phyloP scores from a whole-genome alignment of 2,113 vertebrate genomes.

The Pachypanchax playfairii region DNA sequence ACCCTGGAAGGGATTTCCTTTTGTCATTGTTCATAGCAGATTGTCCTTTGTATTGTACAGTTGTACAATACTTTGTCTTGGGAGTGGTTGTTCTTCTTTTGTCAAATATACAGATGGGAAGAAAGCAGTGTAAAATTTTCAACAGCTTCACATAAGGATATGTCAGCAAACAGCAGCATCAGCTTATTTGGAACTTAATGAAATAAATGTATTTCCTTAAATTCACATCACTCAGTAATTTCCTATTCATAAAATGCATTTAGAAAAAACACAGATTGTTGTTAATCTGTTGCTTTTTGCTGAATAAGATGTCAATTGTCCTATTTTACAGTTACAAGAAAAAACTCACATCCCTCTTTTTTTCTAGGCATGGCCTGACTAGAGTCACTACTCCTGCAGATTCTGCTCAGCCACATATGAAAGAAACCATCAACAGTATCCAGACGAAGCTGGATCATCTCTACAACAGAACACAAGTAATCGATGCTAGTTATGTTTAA shows the following conservation, averaged over 20 bases:
- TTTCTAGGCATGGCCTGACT: slow-evolving; percentile 58
- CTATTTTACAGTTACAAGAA: neutral
- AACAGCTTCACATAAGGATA: neutral
- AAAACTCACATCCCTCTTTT: neutral
- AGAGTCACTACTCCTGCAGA: slow-evolving; percentile 83
- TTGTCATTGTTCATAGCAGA: slow-evolving; percentile 9
- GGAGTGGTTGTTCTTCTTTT: slow-evolving; percentile 3
- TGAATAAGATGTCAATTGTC: neutral
- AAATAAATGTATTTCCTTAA: neutral
- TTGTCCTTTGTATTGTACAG: too few species aligned
- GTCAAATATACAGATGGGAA: neutral
- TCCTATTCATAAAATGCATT: neutral
- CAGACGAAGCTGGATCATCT: slow-evolving; percentile 89
- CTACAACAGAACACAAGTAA: slow-evolving; percentile 84
- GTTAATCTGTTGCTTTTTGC: neutral
- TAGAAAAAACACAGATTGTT: neutral
- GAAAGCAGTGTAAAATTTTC: neutral
- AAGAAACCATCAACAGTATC: slow-evolving; percentile 86
- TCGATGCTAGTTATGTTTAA: neutral
- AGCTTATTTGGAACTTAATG: neutral
- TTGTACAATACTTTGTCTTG: too few species aligned
- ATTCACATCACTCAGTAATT: neutral
- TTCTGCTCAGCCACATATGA: slow-evolving; percentile 85
- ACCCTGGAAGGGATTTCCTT: slow-evolving; percentile 1
- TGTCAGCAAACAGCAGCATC: neutral